phyloP scores from a whole-genome alignment of 2,888 invertebrate genomes.

The Pteria penguin region DNA sequence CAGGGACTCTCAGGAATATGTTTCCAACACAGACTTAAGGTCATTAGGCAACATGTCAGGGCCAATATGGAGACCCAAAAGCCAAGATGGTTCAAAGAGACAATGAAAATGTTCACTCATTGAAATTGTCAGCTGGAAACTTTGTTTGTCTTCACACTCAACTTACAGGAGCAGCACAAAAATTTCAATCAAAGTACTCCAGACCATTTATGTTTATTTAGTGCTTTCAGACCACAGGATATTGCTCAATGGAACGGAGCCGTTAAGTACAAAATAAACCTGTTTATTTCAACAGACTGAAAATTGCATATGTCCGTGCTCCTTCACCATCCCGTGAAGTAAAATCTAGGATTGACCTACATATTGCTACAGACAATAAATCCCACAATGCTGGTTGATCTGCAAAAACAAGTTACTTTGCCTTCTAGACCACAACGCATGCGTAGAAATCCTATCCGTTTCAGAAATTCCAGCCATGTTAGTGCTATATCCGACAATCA shows the following conservation, averaged over 20 bases:
- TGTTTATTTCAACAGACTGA: slow-evolving; percentile 47
- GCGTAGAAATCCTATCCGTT: no score
- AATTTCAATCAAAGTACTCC: slow-evolving; percentile 12
- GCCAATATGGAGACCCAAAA: not conserved
- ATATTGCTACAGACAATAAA: no score
- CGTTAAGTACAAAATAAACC: slow-evolving; percentile 31
- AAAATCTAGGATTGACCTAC: not conserved
- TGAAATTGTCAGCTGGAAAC: not conserved
- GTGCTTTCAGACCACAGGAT: slow-evolving; percentile 14
- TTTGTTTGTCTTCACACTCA: slow-evolving; percentile 6
- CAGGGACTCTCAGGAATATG: slow-evolving; percentile 6
- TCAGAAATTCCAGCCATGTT: no score
- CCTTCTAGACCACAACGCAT: no score
- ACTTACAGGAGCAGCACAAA: slow-evolving; percentile 10
- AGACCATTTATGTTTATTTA: slow-evolving; percentile 15
- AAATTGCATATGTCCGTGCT: slow-evolving; percentile 46
- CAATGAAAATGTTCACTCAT: not conserved
- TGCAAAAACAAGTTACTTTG: no score
- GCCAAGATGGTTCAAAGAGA: slow-evolving; percentile 11
- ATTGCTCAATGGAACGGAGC: not conserved
- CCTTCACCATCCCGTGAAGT: slow-evolving; percentile 26
- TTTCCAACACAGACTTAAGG: not conserved
- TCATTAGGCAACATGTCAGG: slow-evolving; percentile 7
- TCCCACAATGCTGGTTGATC: no score
- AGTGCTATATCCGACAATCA: no score